Percentiles rank a stretch among this genome's conserved stretches.
phyloP scores from a whole-genome alignment of 2,888 invertebrate genomes.

The Drosophila neotestacea region DNA sequence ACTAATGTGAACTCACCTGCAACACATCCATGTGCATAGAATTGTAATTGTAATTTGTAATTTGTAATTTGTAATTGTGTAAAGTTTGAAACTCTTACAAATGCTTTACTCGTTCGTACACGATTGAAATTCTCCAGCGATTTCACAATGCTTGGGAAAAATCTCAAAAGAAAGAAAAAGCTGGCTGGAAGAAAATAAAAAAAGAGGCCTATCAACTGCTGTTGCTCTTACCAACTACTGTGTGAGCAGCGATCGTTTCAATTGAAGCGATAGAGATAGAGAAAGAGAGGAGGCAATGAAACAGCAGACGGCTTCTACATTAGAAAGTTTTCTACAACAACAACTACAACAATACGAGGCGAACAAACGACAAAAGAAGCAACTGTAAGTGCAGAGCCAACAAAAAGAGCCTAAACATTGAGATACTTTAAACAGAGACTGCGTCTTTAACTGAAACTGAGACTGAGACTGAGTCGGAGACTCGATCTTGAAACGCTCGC shows the following conservation, averaged over 20 bases:
- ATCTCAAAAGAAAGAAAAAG: slow-evolving; percentile 67
- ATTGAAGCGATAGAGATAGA: slow-evolving; percentile 47
- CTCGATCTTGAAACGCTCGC: slow-evolving; percentile 42
- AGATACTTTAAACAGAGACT: slow-evolving; percentile 60
- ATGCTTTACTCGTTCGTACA: slow-evolving; percentile 31
- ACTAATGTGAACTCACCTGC: slow-evolving; percentile 48
- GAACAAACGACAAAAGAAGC: slow-evolving; percentile 70
- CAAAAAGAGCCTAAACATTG: slow-evolving; percentile 60
- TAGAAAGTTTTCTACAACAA: slow-evolving; percentile 76
- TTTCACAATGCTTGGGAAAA: slow-evolving; percentile 67
- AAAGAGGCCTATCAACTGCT: slow-evolving; percentile 58
- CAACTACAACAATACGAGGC: slow-evolving; percentile 31
- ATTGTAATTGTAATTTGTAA: slow-evolving; percentile 39
- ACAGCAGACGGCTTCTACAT: slow-evolving; percentile 74
- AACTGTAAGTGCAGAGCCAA: slow-evolving; percentile 69
- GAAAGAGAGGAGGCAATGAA: slow-evolving; percentile 7
- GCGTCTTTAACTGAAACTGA: slow-evolving; percentile 26
- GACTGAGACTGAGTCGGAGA: slow-evolving; percentile 30
- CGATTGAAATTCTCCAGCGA: slow-evolving; percentile 50
- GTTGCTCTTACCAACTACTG: slow-evolving; percentile 41
- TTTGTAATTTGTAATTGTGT: slow-evolving; percentile 11
- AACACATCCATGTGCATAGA: slow-evolving; percentile 34
- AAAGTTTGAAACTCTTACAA: slow-evolving; percentile 38
- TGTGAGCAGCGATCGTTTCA: slow-evolving; percentile 55
- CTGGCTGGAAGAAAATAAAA: slow-evolving; percentile 34